Conservation (phyloP, 2,797 vertebrate genomes). For the Anguilla marmorata region DNA sequence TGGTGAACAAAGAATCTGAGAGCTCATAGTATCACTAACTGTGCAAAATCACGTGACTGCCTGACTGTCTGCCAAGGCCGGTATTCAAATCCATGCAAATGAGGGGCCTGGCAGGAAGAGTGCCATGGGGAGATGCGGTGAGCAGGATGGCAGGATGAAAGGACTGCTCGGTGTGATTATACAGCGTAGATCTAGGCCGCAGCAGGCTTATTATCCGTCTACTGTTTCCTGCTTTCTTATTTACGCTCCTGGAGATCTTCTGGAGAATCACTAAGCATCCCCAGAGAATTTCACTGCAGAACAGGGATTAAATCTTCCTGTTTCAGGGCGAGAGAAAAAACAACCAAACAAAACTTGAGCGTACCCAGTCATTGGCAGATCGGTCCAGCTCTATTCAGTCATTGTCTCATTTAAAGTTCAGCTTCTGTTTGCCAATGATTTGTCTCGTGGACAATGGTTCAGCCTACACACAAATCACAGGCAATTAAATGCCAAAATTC, state of each 20-base stretch:
- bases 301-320: conserved; percentile 37
- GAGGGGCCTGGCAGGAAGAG: conserved; percentile 31
- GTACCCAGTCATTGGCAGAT: conserved; percentile 30
- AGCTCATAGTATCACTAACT: no score
- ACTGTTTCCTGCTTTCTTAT: neutral
- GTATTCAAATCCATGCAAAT: conserved; percentile 36
- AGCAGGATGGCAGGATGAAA: neutral
- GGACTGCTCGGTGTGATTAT: neutral
- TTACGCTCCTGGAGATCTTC: neutral
- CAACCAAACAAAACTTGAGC: conserved; percentile 39
- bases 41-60: no score
- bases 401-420: conserved; percentile 42
- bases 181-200: neutral
- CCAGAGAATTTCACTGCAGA: neutral
- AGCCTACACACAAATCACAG: conserved; percentile 39
- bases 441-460: conserved; percentile 29
- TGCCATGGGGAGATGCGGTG: neutral
- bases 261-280: neutral
- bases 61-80: neutral
- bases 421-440: conserved; percentile 19
- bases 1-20: neutral
- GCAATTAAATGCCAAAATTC: conserved; percentile 44
- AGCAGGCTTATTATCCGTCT: neutral
- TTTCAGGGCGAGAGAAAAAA: conserved; percentile 34
- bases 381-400: neutral